phyloP scores from a whole-genome alignment of 2,113 vertebrate species.

The Sprattus sprattus region DNA sequence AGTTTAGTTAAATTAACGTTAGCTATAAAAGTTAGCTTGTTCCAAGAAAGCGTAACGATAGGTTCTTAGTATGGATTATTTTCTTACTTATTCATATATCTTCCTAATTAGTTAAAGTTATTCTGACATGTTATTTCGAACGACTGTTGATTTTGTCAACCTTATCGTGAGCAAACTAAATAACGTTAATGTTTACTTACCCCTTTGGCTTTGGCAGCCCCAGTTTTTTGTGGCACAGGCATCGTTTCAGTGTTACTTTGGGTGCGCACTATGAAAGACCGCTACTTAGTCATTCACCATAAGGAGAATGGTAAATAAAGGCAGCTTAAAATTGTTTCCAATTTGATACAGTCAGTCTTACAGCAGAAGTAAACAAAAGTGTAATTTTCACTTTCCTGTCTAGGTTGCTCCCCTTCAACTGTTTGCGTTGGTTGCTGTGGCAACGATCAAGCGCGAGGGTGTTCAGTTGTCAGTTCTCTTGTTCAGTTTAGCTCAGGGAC shows the following conservation, averaged over 20 bases:
- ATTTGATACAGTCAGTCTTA: neutral
- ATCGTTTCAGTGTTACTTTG: conserved; percentile 32
- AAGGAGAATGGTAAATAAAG: neutral
- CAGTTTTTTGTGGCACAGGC: conserved; percentile 46
- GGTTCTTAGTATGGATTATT: neutral
- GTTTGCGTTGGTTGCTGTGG: neutral
- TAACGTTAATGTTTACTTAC: conserved; percentile 31
- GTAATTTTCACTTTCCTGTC: neutral
- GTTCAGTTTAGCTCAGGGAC: no score
- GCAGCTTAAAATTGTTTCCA: no score
- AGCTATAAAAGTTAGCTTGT: no score
- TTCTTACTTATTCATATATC: neutral
- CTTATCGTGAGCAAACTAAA: neutral
- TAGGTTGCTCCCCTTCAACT: neutral
- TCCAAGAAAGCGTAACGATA: no score
- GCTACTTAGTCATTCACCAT: neutral
- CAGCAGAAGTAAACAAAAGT: neutral
- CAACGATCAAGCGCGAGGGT: neutral
- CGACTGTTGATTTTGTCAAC: neutral
- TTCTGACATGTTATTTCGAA: neutral
- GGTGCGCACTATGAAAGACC: neutral
- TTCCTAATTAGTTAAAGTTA: neutral
- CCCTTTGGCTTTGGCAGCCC: conserved; percentile 45
- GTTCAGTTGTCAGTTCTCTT: no score
- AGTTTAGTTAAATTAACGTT: no score